Evolutionary conservation across 1,140 invertebrate species (phyloP).

Genomic region (Drosophila busckii): DNA sequence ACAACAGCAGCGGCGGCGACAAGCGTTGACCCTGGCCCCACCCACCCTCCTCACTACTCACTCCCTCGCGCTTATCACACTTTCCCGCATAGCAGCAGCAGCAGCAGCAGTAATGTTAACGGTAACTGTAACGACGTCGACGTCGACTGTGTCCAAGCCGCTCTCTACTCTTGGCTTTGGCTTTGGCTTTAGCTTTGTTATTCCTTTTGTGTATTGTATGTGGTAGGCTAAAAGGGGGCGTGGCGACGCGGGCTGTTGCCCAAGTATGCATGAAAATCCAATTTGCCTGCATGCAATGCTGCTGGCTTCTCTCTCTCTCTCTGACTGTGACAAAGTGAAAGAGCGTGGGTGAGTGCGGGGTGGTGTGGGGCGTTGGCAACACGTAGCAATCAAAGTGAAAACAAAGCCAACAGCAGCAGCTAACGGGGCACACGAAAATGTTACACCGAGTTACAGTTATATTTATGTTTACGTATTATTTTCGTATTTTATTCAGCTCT

Average conservation of each 20-base stretch:
- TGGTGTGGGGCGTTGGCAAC: constrained; percentile 34
- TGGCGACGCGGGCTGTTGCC: constrained; percentile 55
- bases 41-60: too few species aligned
- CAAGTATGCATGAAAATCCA: constrained; percentile 76
- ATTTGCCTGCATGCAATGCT: constrained; percentile 55
- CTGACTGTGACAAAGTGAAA: not conserved
- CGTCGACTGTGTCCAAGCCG: not conserved
- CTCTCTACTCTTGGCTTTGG: not conserved
- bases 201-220: too few species aligned
- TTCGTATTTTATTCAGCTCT: constrained; percentile 29
- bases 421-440: constrained; percentile 31
- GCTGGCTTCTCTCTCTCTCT: not conserved
- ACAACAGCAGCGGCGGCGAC: constrained; percentile 60
- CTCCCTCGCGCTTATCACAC: too few species aligned
- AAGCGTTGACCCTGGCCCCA: constrained; percentile 48
- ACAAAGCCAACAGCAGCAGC: constrained; percentile 41
- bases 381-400: constrained; percentile 73
- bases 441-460: constrained; percentile 51
- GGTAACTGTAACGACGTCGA: too few species aligned
- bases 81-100: too few species aligned
- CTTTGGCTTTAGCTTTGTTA: too few species aligned
- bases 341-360: not conserved
- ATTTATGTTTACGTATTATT: constrained; percentile 60
- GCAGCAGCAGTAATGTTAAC: too few species aligned
- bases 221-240: too few species aligned